Conservation (phyloP, 2,888 invertebrate species). For the Caenorhabditis zanzibari region DNA sequence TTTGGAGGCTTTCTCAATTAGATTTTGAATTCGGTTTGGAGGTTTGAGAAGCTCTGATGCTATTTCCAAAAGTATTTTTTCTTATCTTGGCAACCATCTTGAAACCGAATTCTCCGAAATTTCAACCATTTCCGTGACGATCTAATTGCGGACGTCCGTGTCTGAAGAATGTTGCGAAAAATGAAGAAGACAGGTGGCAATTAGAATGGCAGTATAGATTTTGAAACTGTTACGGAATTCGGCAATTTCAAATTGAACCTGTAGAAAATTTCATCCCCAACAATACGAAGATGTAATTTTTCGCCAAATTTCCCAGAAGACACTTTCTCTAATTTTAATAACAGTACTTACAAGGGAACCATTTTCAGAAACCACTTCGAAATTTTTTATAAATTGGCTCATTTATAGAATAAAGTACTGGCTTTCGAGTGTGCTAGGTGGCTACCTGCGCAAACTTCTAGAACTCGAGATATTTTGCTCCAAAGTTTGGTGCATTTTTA, state of each 20-base stretch:
- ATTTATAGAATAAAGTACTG: too few relatives aligned
- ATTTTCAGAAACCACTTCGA: too few relatives aligned
- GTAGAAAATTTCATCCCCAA: background rate
- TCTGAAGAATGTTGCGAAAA: constrained; percentile 28
- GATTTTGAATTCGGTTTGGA: background rate
- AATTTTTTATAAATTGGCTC: too few relatives aligned
- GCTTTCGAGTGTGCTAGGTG: too few relatives aligned
- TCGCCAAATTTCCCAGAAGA: constrained; percentile 15
- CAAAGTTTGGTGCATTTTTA: too few relatives aligned
- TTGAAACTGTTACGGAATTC: background rate
- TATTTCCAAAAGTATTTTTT: background rate
- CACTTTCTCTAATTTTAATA: constrained; percentile 22
- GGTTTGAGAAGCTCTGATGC: too few relatives aligned
- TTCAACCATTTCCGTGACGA: constrained; percentile 12
- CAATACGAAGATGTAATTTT: background rate
- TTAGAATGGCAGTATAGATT: constrained; percentile 3
- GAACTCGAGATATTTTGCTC: too few relatives aligned
- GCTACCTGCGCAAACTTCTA: too few relatives aligned
- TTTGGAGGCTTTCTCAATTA: background rate
- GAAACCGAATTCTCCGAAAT: background rate
- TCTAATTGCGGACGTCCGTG: constrained; percentile 28
- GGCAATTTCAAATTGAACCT: background rate
- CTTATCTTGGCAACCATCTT: background rate
- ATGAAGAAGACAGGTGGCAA: constrained; percentile 46
- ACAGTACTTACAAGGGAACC: constrained; percentile 36